Base-by-base conservation (phyloP, 2,888 invertebrate species). In the Onthophagus sagittarius region DNA sequence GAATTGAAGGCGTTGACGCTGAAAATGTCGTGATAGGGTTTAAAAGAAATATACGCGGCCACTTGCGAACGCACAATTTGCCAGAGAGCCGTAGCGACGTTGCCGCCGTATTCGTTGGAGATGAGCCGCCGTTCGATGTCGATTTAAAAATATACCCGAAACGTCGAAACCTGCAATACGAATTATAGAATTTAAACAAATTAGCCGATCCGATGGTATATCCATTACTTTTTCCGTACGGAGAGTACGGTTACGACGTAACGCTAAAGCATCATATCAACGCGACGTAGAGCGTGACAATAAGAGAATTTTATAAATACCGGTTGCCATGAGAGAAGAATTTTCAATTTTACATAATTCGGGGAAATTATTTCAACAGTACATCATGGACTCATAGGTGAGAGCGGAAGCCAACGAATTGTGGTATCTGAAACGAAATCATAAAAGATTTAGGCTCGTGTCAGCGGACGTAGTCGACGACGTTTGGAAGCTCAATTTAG, bases 121-220 rank as follows among this genome's bases (percentile, higher is more conserved):
- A n/a, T n/a, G n/a, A n/a, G n/a, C 76, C 75, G 6, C 75, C 75
- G 0, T 75, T 76, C 69, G 23, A 39, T 2, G 70, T 76, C 0
- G 70, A 32, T 14, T 31, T 70, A 7, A 70, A 31, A 32, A 5
- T 70, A 53, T 32, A 70, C 32, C 33, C 70, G 33, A 70, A 70
- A 4, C 9, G n/a, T 4, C n/a, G 33, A 32, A 70, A 23, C 31
- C 9, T 9, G 11, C n/a, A 32, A n/a, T 31, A 9, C n/a, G 70
- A 74, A 71, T 13, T 73, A 31, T 71, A 73, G 53, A 75, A 71
- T 69, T 53, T 76, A 5, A 73, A 74, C 31, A 32, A 32, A 1
- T 15, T 74, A n/a, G 9, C 69, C 3, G 76, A 77, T 62, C 73
- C 75, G 33, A 71, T 77, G 71, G 74, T 73, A 7, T 78, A 77